Evolutionary conservation across 2,113 vertebrate genomes (phyloP).

Genomic region (Budorcas taxicolor): DNA sequence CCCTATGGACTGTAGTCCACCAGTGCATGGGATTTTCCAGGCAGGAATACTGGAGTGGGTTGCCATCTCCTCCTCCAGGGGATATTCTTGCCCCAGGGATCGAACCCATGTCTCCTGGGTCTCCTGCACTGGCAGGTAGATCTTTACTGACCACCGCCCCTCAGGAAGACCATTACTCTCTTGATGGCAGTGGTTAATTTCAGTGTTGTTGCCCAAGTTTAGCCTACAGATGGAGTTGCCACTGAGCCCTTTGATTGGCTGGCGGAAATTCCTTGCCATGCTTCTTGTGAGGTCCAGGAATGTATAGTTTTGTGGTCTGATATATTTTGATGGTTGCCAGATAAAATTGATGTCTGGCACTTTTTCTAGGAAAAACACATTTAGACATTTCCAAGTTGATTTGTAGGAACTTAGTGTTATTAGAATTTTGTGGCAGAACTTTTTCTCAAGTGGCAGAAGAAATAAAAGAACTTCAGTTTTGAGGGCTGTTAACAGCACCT

Average conservation of each 20-base stretch:
- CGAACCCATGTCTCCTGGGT: background rate
- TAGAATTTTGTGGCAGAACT: constrained; percentile 37
- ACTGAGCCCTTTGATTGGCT: background rate
- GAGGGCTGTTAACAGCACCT: constrained; percentile 31
- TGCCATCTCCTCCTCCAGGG: background rate
- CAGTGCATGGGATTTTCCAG: background rate
- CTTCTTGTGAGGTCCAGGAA: constrained; percentile 47
- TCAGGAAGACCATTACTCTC: background rate
- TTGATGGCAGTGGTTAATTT: background rate
- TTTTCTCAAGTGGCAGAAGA: constrained; percentile 51
- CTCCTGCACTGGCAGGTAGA: background rate
- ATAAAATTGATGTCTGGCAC: constrained; percentile 61
- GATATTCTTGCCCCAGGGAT: background rate
- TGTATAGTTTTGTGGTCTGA: constrained; percentile 53
- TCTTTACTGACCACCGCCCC: background rate
- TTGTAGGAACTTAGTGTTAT: constrained; percentile 55
- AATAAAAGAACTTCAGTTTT: constrained; percentile 58
- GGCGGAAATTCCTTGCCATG: background rate
- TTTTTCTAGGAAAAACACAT: constrained; percentile 61
- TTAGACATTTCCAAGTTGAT: constrained; percentile 53
- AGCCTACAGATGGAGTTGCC: background rate
- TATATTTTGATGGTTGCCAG: constrained; percentile 51
- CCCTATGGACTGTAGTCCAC: background rate
- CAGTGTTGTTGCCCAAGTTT: background rate
- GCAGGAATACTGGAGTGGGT: background rate